phyloP scores from a whole-genome alignment of 2,888 invertebrate genomes.

The Horisme vitalbata region DNA sequence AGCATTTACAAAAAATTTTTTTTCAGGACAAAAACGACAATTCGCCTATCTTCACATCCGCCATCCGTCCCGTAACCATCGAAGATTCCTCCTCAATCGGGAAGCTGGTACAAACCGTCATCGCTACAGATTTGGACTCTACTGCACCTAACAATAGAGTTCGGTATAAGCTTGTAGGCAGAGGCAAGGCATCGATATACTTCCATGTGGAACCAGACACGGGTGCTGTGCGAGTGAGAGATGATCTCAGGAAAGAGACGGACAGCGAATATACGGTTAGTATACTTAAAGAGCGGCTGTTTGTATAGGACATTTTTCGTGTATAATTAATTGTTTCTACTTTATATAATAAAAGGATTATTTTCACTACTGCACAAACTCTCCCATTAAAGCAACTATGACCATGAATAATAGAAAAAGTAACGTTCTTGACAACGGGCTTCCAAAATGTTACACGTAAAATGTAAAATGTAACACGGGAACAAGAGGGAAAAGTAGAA shows the following conservation, averaged over 20 bases:
- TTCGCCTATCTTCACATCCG: slow-evolving; percentile 92
- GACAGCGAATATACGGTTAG: slow-evolving; percentile 94
- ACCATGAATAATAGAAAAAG: no score
- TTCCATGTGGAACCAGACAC: slow-evolving; percentile 94
- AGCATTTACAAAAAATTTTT: no score
- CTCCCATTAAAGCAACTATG: no score
- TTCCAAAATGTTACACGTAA: no score
- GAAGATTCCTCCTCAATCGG: slow-evolving; percentile 93
- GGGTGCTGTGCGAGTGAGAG: slow-evolving; percentile 90
- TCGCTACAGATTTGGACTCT: slow-evolving; percentile 92
- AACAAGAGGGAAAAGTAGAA: no score
- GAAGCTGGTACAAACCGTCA: slow-evolving; percentile 89
- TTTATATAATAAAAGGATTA: no score
- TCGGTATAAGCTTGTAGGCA: slow-evolving; percentile 90
- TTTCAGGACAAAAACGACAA: slow-evolving; percentile 93
- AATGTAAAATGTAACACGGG: no score
- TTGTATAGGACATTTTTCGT: no score
- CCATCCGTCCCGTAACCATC: slow-evolving; percentile 91
- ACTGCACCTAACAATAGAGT: slow-evolving; percentile 92
- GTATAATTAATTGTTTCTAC: no score
- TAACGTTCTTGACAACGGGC: no score
- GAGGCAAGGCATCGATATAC: slow-evolving; percentile 91
- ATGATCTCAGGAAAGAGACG: slow-evolving; percentile 92
- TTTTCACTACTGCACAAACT: no score
- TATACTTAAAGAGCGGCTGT: no score